Base-by-base conservation (phyloP, 2,888 invertebrate species). In the Cryptus viduatorius region DNA sequence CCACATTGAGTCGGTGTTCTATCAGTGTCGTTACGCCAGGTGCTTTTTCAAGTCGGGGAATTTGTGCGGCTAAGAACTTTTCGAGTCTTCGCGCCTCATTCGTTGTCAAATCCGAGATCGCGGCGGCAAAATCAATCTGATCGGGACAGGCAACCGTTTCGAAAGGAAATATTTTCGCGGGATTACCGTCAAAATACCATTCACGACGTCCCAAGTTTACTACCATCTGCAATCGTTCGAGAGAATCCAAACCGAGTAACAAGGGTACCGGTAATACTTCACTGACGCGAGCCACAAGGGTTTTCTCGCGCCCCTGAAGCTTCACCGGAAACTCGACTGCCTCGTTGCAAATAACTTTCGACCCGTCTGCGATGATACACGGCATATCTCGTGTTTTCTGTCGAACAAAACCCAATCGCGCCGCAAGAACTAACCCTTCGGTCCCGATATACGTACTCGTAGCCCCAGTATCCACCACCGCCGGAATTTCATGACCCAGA, bases 1-100 rank as follows among this genome's bases (percentile, higher is more conserved):
- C 69, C 1, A 86, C 59, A 12, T 80, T 73, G 5, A 85, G 78
- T 3, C 8, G 24, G 24, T 86, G 84, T 5, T 65, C 12, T 0
- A 68, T 50, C 0, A 78, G 31, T 1, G 10, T 76, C 3, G 77
- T 84, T 3, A 44, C 4, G 37, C 65, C 65, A 0, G 65, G 65
- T 4, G 65, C 42, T 8, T 5, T 4, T 5, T 16, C 16, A 0
- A 65, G 44, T 8, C 8, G 31, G 3, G 68, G 73, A 14, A 68
- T 69, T 14, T 24, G 37, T 1, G 65, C 16, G 0, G 12, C 16
- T 0, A 78, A 24, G 24, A 82, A 65, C 24, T 8, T 8, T 12
- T 46, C 50, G 4, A 73, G 12, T 31, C 44, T 37, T 12, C 16
- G 16, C 16, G 19, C 7, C n/a, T 65, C 65, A 1, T n/a, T 3